These are phyloP conservation scores for Telmatherina bonti DNA, from an alignment of 2,797 vertebrate genomes.

Conservation along the genomic window DNA sequence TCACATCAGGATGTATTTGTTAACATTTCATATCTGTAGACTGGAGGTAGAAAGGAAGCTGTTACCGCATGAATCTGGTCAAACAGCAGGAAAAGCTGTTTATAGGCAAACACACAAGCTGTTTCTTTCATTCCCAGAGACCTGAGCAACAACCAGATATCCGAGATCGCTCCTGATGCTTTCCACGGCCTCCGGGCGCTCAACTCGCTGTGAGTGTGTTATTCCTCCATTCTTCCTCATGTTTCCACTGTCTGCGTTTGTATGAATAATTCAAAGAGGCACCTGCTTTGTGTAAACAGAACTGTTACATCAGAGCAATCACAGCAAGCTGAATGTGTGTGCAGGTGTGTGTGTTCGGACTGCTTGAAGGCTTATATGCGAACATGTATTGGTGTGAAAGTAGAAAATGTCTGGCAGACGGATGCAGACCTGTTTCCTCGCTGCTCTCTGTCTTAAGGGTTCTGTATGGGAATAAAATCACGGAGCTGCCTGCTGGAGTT, in stretches of 20 bases:
- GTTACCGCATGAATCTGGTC: too few relatives aligned
- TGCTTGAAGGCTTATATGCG: background rate
- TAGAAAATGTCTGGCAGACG: background rate
- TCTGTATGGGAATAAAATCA: conserved; percentile 98
- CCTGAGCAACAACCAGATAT: conserved; percentile 95
- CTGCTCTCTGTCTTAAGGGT: conserved; percentile 80
- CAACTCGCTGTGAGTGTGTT: conserved; percentile 93
- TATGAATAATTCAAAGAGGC: conserved; percentile 49
- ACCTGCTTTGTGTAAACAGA: conserved; percentile 31
- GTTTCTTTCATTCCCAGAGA: conserved; percentile 82
- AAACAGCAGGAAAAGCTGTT: too few relatives aligned
- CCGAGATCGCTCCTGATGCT: conserved; percentile 74
- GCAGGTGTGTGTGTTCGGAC: background rate
- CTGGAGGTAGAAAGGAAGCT: too few relatives aligned
- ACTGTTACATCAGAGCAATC: background rate
- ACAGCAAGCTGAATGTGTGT: conserved; percentile 13
- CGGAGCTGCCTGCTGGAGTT: conserved; percentile 91
- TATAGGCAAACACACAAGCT: too few relatives aligned
- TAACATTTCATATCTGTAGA: too few relatives aligned
- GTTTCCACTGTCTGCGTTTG: conserved; percentile 10
- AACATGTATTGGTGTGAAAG: background rate
- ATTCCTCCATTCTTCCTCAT: background rate
- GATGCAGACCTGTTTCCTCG: background rate
- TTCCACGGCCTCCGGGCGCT: conserved; percentile 90
- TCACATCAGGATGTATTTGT: too few relatives aligned